phyloP scores from a whole-genome alignment of 2,888 invertebrate species.

The Anthophora plumipes region DNA sequence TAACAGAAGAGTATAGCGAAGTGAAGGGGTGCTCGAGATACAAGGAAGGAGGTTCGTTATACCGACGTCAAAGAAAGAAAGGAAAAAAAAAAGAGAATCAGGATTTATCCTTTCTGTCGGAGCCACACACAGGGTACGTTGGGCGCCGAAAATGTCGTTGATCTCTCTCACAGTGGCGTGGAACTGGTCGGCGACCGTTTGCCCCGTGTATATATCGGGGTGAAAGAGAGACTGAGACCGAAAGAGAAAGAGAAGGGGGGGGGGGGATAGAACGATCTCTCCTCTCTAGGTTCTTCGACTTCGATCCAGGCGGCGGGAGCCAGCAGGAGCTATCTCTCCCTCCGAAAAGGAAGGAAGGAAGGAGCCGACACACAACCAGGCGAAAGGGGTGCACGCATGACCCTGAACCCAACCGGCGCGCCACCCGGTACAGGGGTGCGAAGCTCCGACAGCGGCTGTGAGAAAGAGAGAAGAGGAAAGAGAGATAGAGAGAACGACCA shows the following conservation, averaged over 20 bases:
- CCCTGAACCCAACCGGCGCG: slow-evolving; percentile 82
- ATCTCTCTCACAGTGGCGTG: slow-evolving; percentile 58
- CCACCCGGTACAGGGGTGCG: slow-evolving; percentile 79
- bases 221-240: slow-evolving; percentile 42
- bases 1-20: not conserved
- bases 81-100: no score
- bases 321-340: slow-evolving; percentile 51
- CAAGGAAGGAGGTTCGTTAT: slow-evolving; percentile 32
- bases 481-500: slow-evolving; percentile 62
- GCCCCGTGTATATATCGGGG: slow-evolving; percentile 52
- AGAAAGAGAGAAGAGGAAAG: slow-evolving; percentile 51
- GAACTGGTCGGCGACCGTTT: slow-evolving; percentile 71
- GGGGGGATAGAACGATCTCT: slow-evolving; percentile 54
- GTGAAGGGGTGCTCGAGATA: not conserved
- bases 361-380: slow-evolving; percentile 62
- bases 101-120: slow-evolving; percentile 50
- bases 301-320: slow-evolving; percentile 71
- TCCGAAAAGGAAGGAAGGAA: slow-evolving; percentile 49
- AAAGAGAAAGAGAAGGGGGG: slow-evolving; percentile 8
- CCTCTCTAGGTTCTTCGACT: slow-evolving; percentile 67
- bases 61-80: slow-evolving; percentile 22
- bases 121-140: slow-evolving; percentile 28
- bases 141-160: slow-evolving; percentile 68
- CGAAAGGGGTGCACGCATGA: slow-evolving; percentile 80
- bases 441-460: slow-evolving; percentile 66